Evolutionary conservation across 2,888 invertebrate genomes (phyloP), one percentile per base, ranked within the genome.

Genomic region (Cyrtodaria siliqua): DNA sequence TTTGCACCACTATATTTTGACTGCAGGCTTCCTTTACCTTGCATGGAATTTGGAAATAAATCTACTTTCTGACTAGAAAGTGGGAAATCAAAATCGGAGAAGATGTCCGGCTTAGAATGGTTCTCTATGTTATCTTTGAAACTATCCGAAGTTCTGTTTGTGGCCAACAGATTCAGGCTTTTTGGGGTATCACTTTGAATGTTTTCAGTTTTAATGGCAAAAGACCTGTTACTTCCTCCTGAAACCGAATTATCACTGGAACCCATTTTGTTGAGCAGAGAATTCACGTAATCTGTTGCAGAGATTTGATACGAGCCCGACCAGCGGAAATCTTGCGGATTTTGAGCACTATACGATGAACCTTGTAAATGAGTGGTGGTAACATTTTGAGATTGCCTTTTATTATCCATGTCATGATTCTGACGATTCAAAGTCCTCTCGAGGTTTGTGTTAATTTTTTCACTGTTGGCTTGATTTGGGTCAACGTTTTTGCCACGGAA

Each of bases 61-160:
- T 57, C 62, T 33, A 62, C 18, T 57, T 68, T 74, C 44, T 52
- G 57, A 53, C 56, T 63, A 18, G 47, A 33, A 4, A 64, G 47
- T 8, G 55, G 27, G 16, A 64, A 53, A 56, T 69, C 61, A 61
- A 75, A 75, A 16, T 75, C 75, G 1, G 70, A 55, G 57, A 70
- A 75, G 16, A 75, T 47, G 16, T 64, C 60, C 3, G 75, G 40
- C 56, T 75, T 69, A 4, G 69, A 40, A 26, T 69, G 69, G 56
- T 66, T 75, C 61, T 75, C 75, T 20, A 70, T 64, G 47, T 69
- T 61, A 47, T 75, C 69, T 49, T 75, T 75, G 24, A 33, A 59
- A 47, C 26, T 24, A 44, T 40, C 24, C 40, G 20, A 4, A 8
- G n/a, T 27, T 40, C 47, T 52, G 9, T 44, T 49, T 12, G 38